Conservation (phyloP, 1,140 invertebrate genomes). For the Gonatopus flavifemur region DNA sequence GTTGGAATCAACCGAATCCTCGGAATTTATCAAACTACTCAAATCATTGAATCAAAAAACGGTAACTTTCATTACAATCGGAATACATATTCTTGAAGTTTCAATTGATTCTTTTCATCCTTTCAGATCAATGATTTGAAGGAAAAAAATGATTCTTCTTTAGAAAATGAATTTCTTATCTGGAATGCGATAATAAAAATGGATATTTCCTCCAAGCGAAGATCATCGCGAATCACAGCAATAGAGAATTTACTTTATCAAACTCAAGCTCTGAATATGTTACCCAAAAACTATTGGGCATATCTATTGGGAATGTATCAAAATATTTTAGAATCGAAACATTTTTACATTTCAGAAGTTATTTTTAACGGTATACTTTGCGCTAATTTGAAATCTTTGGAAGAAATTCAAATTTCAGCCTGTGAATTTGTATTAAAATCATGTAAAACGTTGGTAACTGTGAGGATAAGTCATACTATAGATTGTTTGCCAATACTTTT, state of each 20-base stretch:
- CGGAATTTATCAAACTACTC: constrained; percentile 21
- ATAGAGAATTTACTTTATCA: constrained; percentile 19
- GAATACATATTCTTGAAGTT: constrained; percentile 3
- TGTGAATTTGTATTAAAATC: constrained; percentile 23
- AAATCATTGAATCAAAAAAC: constrained; percentile 15
- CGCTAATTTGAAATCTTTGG: constrained; percentile 19
- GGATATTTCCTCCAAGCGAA: constrained; percentile 22
- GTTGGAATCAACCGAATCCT: constrained; percentile 16
- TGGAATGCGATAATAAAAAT: constrained; percentile 29
- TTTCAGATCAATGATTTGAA: constrained; percentile 17
- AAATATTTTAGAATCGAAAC: constrained; percentile 18
- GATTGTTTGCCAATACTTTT: constrained; percentile 38
- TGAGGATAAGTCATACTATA: constrained; percentile 25
- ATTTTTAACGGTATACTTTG: constrained; percentile 28
- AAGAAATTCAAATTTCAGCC: constrained; percentile 15
- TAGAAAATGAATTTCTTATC: constrained; percentile 24
- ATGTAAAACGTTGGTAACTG: constrained; percentile 26
- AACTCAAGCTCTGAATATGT: constrained; percentile 2
- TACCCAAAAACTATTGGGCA: constrained; percentile 16
- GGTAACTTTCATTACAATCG: constrained; percentile 4
- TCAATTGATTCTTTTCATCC: background rate
- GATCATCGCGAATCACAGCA: constrained; percentile 17
- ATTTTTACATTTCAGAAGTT: constrained; percentile 18
- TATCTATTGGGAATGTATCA: constrained; percentile 22
- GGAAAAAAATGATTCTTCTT: constrained; percentile 12